Evolutionary conservation across 92 coral and sea anemone species (phyloP).

Genomic region (Muricea muricata): DNA sequence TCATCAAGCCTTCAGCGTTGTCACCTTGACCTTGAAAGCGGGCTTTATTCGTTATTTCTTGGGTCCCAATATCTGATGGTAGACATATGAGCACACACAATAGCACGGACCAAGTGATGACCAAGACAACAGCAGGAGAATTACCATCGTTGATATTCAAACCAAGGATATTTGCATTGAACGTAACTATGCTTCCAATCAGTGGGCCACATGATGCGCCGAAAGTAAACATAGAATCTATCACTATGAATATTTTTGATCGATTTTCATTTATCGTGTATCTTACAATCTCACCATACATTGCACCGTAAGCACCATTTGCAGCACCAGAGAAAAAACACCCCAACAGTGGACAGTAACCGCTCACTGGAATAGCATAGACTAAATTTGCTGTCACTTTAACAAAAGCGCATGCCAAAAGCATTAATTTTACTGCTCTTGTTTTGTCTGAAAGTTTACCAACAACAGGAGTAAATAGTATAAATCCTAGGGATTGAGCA

Average conservation of each 20-base stretch:
- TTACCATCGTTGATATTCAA: constrained; percentile 13
- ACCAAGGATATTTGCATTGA: background rate
- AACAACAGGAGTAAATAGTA: too few relatives aligned
- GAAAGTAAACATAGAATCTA: background rate
- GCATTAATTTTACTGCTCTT: too few relatives aligned
- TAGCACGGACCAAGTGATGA: background rate
- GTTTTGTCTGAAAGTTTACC: constrained; percentile 5
- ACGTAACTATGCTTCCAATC: background rate
- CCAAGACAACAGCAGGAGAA: background rate
- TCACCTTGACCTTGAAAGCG: background rate
- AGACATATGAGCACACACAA: background rate
- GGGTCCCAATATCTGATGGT: constrained; percentile 1
- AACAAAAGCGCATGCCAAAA: too few relatives aligned
- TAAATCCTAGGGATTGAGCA: too few relatives aligned
- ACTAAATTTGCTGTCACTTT: too few relatives aligned
- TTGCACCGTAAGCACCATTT: constrained; percentile 3
- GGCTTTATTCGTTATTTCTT: background rate
- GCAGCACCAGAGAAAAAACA: too few relatives aligned
- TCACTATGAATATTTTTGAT: too few relatives aligned
- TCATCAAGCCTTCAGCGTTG: background rate
- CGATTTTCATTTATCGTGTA: too few relatives aligned
- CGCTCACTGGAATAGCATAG: too few relatives aligned
- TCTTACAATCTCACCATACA: too few relatives aligned
- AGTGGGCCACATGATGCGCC: background rate
- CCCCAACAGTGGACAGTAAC: too few relatives aligned